A percentile compares a stretch with the other conserved stretches of the same genome.
Conservation (phyloP, 2,113 vertebrate species). For the Stercorarius parasiticus region DNA sequence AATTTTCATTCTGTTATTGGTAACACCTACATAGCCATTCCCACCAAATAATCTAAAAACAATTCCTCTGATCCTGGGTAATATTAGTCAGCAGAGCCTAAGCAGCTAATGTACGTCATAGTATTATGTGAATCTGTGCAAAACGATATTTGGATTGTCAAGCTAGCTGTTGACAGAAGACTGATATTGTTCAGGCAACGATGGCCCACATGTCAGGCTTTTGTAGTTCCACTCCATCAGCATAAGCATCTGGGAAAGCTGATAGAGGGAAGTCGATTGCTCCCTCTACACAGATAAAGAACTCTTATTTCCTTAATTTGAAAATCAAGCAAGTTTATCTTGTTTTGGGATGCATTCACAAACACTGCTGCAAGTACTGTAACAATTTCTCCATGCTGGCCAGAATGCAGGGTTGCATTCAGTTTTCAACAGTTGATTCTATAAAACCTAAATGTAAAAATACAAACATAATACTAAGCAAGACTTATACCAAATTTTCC, state of each 20-base stretch:
- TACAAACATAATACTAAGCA: neutral
- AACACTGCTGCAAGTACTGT: fast-evolving
- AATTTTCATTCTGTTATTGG: neutral
- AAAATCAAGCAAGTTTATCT: neutral
- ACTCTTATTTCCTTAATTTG: neutral
- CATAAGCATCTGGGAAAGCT: neutral
- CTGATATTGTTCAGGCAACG: neutral
- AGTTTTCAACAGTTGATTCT: neutral
- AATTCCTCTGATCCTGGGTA: neutral
- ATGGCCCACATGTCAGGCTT: neutral
- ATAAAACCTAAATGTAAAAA: neutral
- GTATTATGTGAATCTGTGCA: neutral
- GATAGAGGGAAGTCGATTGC: neutral
- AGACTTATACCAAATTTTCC: neutral
- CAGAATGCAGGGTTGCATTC: neutral
- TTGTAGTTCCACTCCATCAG: neutral
- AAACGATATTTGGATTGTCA: neutral
- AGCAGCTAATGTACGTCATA: neutral
- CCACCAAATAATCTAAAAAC: neutral
- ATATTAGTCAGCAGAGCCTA: neutral
- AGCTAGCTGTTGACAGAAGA: neutral
- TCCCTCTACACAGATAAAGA: neutral
- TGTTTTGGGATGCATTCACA: neutral
- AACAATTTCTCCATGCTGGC: neutral
- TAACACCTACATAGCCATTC: neutral